Evolutionary conservation across 2,797 vertebrate species (phyloP).

Genomic region (Rhynchonycteris naso): DNA sequence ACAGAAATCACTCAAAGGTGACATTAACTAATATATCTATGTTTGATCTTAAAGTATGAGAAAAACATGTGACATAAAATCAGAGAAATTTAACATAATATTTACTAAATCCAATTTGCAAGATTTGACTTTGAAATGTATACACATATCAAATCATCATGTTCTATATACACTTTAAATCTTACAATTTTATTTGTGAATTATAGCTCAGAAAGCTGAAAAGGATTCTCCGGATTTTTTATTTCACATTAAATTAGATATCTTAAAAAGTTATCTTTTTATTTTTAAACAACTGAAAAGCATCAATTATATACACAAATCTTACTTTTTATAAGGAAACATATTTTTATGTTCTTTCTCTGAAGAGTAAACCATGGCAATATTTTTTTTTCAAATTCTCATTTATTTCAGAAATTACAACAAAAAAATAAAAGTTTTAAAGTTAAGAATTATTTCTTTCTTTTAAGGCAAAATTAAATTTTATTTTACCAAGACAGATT

Average conservation of each 20-base stretch:
- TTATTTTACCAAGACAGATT: neutral
- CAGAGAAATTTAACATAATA: neutral
- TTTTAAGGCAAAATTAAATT: neutral
- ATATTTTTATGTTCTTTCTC: neutral
- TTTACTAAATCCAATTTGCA: neutral
- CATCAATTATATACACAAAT: neutral
- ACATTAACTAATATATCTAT: neutral
- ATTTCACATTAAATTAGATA: neutral
- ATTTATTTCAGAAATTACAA: neutral
- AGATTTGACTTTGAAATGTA: neutral
- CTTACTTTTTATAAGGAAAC: neutral
- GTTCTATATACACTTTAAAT: neutral
- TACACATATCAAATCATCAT: neutral
- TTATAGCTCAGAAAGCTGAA: neutral
- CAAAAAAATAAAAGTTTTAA: neutral
- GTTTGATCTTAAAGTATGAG: neutral
- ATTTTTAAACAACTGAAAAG: neutral
- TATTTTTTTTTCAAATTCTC: neutral
- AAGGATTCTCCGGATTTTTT: neutral
- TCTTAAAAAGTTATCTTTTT: neutral
- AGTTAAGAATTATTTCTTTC: neutral
- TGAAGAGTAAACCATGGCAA: neutral
- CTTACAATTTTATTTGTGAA: neutral
- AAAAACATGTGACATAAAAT: neutral
- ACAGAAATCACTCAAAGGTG: neutral